phyloP scores from a whole-genome alignment of 2,113 vertebrate genomes.

The Cervus canadensis region DNA sequence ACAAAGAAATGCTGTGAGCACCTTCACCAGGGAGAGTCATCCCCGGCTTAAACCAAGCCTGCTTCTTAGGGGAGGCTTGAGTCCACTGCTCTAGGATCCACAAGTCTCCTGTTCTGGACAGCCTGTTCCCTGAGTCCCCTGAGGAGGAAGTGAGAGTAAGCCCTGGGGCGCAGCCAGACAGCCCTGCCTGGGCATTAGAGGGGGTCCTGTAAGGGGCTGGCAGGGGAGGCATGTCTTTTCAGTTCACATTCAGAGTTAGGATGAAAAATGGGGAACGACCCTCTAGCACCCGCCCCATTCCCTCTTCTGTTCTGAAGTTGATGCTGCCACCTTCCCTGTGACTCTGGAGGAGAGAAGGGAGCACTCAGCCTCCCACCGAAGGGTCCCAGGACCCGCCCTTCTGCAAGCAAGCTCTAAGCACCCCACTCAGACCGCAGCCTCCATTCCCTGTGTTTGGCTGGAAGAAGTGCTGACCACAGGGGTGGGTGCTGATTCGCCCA shows the following conservation, averaged over 20 bases:
- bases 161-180: not conserved
- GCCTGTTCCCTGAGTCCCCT: not conserved
- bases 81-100: not conserved
- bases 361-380: not conserved
- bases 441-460: accelerated
- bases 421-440: not conserved
- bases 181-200: not conserved
- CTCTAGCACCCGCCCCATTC: not conserved
- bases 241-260: not conserved
- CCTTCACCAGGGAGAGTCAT: not conserved
- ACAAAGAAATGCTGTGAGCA: not conserved
- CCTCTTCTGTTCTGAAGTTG: not conserved
- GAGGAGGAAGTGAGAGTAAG: no score
- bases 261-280: no score
- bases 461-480: not conserved
- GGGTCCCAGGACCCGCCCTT: no score
- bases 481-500: not conserved
- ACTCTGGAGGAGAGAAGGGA: not conserved
- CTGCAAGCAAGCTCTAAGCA: not conserved
- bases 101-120: not conserved
- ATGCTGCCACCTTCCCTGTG: not conserved
- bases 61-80: no score
- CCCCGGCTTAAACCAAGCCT: not conserved
- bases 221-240: not conserved
- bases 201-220: no score